Evolutionary conservation across 92 coral and sea anemone genomes (phyloP).

Genomic region (Paramuricea clavata): DNA sequence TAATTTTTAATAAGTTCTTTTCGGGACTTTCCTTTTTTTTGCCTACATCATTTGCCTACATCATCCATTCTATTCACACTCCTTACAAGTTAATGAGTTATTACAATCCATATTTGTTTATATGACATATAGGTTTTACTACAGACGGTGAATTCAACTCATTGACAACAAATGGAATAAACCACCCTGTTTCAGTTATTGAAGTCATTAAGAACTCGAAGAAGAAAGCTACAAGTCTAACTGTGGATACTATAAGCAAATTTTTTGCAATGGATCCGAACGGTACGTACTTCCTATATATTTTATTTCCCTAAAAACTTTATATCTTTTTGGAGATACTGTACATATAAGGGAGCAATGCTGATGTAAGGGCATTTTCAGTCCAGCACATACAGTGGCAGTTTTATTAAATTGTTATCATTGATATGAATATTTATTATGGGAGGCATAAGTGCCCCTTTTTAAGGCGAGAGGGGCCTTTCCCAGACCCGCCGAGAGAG

Average conservation of each 20-base stretch:
- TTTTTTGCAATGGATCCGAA: background rate
- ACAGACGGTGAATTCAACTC: background rate
- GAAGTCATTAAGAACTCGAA: background rate
- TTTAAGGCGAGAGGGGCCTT: too few relatives aligned
- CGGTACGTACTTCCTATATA: background rate
- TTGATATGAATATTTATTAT: too few relatives aligned
- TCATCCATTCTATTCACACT: too few relatives aligned
- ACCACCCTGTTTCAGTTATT: background rate
- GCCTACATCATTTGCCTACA: too few relatives aligned
- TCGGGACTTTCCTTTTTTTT: too few relatives aligned
- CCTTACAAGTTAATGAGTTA: too few relatives aligned
- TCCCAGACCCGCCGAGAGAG: too few relatives aligned
- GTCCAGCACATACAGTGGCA: background rate
- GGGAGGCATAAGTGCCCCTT: too few relatives aligned
- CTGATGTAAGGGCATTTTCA: background rate
- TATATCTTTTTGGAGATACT: background rate
- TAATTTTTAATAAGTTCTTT: too few relatives aligned
- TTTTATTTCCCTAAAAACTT: too few relatives aligned
- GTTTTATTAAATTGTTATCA: too few relatives aligned
- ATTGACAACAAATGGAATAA: background rate
- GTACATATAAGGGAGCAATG: too few relatives aligned
- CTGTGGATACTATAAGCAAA: background rate
- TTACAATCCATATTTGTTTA: background rate
- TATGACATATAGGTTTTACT: background rate
- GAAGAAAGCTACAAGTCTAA: background rate